Evolutionary conservation across 2,888 invertebrate genomes (phyloP).

Genomic region (Drosophila niveifrons): DNA sequence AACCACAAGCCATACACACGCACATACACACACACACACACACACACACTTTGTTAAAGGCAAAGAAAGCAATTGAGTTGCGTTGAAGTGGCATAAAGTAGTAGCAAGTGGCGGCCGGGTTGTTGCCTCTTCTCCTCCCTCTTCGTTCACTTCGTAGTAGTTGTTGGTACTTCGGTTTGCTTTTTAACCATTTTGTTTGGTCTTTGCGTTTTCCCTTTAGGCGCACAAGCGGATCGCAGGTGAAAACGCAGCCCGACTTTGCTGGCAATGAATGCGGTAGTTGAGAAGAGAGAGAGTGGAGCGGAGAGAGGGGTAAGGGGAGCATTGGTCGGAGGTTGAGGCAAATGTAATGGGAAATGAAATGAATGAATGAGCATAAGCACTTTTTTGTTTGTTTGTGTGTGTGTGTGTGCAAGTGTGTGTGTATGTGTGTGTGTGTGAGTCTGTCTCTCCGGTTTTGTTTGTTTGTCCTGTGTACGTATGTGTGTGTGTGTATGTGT

Average conservation of each 20-base stretch:
- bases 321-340: neutral
- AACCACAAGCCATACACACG: slow-evolving; percentile 54
- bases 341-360: slow-evolving; percentile 79
- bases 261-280: slow-evolving; percentile 48
- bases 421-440: slow-evolving; percentile 7
- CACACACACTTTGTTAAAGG: slow-evolving; percentile 56
- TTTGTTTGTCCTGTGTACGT: slow-evolving; percentile 18
- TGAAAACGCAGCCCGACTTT: slow-evolving; percentile 44
- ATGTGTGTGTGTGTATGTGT: slow-evolving; percentile 11
- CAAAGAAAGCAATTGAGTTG: slow-evolving; percentile 80
- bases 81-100: slow-evolving; percentile 81
- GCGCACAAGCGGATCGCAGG: slow-evolving; percentile 43
- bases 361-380: slow-evolving; percentile 81
- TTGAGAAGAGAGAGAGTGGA: slow-evolving; percentile 5
- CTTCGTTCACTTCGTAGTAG: slow-evolving; percentile 3
- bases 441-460: slow-evolving; percentile 28
- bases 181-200: slow-evolving; percentile 79
- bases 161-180: slow-evolving; percentile 63
- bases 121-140: slow-evolving; percentile 36
- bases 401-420: slow-evolving; percentile 21
- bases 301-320: neutral
- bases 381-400: slow-evolving; percentile 68
- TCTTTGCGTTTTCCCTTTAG: slow-evolving; percentile 64
- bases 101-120: slow-evolving; percentile 69
- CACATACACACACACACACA: slow-evolving; percentile 33